Base-by-base conservation (phyloP, 1,140 invertebrate species). In the Pseudoatta argentina region DNA sequence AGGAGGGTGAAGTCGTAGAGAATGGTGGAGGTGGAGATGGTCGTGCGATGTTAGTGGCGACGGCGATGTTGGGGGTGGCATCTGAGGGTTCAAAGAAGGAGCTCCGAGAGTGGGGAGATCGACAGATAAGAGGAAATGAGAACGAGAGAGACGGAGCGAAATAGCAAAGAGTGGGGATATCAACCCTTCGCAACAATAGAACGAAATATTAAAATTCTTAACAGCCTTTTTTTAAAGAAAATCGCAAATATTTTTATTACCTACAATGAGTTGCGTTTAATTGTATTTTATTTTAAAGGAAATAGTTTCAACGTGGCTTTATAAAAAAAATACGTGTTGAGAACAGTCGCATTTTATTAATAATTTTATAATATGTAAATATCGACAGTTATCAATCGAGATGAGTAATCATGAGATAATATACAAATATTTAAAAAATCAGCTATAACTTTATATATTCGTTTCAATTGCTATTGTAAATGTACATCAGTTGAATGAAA, bases 31-130 rank as follows among this genome's bases (percentile, higher is more conserved):
- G 77, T 88, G 89, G 88, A 87, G 75, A 59, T 64, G 64, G 85
- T 64, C 39, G 81, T 90, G 82, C 86, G 64, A 82, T 77, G 88
- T 89, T 89, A 89, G 88, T 89, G 88, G 89, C 81, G 64, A 78
- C 69, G 86, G 67, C 59, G 61, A 87, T 69, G 89, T 66, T 87
- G 86, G 89, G 88, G 89, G 88, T 90, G 89, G 89, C 81, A 90
- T 90, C 88, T 90, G 87, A 87, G 83, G 90, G 67, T 88, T 86
- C 82, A 83, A 89, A 86, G 85, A 89, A 90, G 88, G 85, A 88
- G 78, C 76, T 57, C 30, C 53, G 57, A 79, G 81, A 90, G 91
- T 89, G 86, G 90, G 88, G 88, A 89, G 77, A 91, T 91, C 90
- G 87, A 86, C 86, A 85, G 88, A 91, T 91, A 88, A 79, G 87